Base-by-base conservation (phyloP, 2,888 invertebrate genomes). In the Mycalesis mineus region DNA sequence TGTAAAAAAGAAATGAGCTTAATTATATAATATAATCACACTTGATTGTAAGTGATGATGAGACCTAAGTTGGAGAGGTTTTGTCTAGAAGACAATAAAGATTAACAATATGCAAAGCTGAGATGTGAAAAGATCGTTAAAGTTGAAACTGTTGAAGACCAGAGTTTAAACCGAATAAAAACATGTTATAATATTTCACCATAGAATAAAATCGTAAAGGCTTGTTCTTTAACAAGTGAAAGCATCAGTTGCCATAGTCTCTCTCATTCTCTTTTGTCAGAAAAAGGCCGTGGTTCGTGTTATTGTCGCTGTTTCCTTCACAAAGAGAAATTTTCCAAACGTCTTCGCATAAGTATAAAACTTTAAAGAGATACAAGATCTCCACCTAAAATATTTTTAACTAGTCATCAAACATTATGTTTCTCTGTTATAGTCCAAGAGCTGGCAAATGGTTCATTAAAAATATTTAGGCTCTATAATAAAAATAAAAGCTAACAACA, bases 361-460 rank as follows among this genome's bases (percentile, higher is more conserved):
- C 29, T 17, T 36, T 40, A 14, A 17, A 41, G 11, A 41, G 39
- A 41, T 42, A 33, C 15, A 13, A 44, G 14, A 48, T 63, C 17
- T 33, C 33, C 31, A 45, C 39, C 33, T 54, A 14, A 44, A 52
- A 57, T 53, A 59, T 63, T 57, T 63, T 57, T 51, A 59, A 59
- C 36, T 37, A 57, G 55, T 49, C 55, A 63, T 59, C 63, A 57
- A 40, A 59, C 28, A 52, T 52, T 55, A 53, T 60, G 42, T 22
- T 37, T 8, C 8, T 22, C 14, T 52, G 45, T 29, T 50, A 55
- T 13, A 33, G 11, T 11, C 33, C 7, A 11, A 33, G 47, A 47
- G 31, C 11, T 47, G 15, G 47, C 11, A 11, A 7, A 9, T 7
- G 7, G 2, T 7, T 11, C 7, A 7, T 1, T 33, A 2, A 33